Conservation (phyloP, 2,113 vertebrate genomes). For the Galemys pyrenaicus region DNA sequence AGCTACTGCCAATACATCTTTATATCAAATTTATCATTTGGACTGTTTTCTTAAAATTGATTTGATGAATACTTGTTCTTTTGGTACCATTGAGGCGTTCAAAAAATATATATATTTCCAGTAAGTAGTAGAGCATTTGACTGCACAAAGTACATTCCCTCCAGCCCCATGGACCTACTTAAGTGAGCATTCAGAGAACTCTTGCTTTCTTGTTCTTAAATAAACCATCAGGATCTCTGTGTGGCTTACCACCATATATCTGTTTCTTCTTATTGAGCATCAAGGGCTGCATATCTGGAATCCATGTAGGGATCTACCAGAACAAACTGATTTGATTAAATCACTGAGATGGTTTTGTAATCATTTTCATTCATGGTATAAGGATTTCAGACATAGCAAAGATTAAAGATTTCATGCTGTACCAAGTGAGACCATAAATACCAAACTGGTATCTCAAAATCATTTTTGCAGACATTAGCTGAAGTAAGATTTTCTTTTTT, state of each 20-base stretch:
- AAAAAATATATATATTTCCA: background rate
- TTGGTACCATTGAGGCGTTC: background rate
- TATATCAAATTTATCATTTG: constrained; percentile 30
- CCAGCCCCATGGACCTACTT: background rate
- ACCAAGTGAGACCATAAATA: constrained; percentile 34
- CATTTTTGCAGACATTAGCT: constrained; percentile 17
- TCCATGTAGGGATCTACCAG: background rate
- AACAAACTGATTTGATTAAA: constrained; percentile 24
- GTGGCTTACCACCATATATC: background rate
- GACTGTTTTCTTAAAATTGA: background rate
- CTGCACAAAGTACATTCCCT: background rate
- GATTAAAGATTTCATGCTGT: background rate
- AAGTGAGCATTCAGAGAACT: background rate
- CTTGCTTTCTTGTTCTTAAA: background rate
- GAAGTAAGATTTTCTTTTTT: constrained; percentile 46
- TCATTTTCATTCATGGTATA: constrained; percentile 34
- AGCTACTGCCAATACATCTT: background rate
- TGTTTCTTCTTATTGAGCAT: background rate
- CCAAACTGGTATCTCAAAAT: constrained; percentile 41
- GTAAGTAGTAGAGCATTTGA: too few species aligned
- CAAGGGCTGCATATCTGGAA: background rate
- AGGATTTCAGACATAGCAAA: constrained; percentile 41
- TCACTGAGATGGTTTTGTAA: constrained; percentile 37
- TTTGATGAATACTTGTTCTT: constrained; percentile 18
- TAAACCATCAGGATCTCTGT: background rate